Evolutionary conservation across 2,888 invertebrate species (phyloP), one percentile per base, ranked within the genome.

Genomic region (Cantharis flavilabris): DNA sequence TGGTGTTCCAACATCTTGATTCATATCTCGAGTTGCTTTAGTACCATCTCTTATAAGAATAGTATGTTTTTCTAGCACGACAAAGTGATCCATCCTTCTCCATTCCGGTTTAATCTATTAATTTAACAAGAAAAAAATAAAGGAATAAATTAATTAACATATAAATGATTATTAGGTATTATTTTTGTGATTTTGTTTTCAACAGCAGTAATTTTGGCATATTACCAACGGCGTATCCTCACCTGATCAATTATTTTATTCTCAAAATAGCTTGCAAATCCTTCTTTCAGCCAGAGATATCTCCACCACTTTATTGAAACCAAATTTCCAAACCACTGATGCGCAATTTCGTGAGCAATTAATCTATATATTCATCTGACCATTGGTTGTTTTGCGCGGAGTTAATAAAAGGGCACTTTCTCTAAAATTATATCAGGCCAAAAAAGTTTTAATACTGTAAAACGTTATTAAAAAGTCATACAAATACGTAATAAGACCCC

Each of bases 401-500:
- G 33, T 33, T 1, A 33, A 1, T 13, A 33, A 33, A 13, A 33
- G 11, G 4, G 1, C 1, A 2, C 0, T 13, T 33, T 33, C 33
- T 13, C 33, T 33, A 33, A 33, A 33, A 33, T 13, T 33, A 33
- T 33, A 13, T 33, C 10, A 11, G 20, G 3, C 20, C 20, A 10
- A 10, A 10, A 30, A 30, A 1, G 3, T 10, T 26, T 10, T 9
- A 30, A 10, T 10, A 30, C 9, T 30, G 4, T 26, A 26, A 11
- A 30, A 30, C 3, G 1, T 10, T 33, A 33, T 33, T 3, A 33
- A 13, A 33, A 33, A 16, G 3, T 33, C 75, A 82, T 85, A 92
- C 92, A 90, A 90, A 88, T 94, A 96, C 2, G 95, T 94, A 49
- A 95, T 93, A 65, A 97, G 87, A 7, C 97, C 97, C 96, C 97